phyloP scores from a whole-genome alignment of 2,797 vertebrate genomes.

The Neosalanx taihuensis region DNA sequence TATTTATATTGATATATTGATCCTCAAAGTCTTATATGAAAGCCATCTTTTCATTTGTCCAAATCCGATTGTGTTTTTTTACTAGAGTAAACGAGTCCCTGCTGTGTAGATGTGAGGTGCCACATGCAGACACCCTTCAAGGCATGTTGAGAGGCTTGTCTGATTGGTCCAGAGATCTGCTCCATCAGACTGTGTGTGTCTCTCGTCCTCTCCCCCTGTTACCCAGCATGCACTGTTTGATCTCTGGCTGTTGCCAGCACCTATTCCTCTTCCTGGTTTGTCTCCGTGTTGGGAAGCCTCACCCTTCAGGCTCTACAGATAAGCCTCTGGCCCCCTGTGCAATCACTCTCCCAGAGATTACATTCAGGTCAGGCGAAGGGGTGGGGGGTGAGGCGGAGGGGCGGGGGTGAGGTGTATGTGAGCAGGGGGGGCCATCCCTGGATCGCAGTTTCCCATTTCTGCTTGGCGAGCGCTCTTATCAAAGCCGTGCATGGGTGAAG shows the following conservation, averaged over 20 bases:
- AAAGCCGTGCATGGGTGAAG: neutral
- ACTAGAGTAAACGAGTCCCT: neutral
- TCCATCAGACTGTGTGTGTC: neutral
- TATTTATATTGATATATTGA: neutral
- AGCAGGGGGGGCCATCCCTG: neutral
- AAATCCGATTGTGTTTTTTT: neutral
- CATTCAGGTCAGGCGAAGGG: neutral
- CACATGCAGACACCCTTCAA: neutral
- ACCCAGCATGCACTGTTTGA: neutral
- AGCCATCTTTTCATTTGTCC: neutral
- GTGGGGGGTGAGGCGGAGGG: neutral
- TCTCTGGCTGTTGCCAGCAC: neutral
- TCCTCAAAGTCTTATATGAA: neutral
- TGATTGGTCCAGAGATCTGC: neutral
- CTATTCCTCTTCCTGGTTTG: neutral
- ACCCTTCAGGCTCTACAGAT: neutral
- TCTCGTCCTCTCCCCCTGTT: neutral
- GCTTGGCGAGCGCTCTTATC: neutral
- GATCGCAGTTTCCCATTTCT: neutral
- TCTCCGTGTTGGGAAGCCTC: neutral
- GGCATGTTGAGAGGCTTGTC: neutral
- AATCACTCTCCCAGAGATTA: conserved; percentile 11
- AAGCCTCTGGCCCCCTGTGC: conserved; percentile 4
- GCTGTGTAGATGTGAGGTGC: neutral
- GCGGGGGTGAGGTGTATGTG: neutral